These are phyloP conservation scores for Agrotis puta DNA, from an alignment of 2,888 invertebrate genomes.

Conservation along the genomic window DNA sequence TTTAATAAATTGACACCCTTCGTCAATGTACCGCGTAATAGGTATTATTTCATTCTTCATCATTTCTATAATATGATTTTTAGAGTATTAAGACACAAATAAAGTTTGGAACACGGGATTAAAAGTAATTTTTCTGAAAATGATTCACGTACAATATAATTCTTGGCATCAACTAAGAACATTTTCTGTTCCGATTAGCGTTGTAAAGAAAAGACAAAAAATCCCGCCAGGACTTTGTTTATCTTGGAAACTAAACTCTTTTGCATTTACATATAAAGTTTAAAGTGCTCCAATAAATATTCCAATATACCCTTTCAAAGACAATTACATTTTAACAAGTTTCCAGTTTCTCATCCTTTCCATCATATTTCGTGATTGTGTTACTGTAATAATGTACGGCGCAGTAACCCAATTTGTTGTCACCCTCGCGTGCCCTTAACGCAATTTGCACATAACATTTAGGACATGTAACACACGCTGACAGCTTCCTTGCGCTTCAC, in stretches of 20 bases:
- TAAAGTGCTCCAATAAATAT: background rate
- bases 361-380: slow-evolving; percentile 23
- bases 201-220: background rate
- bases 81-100: no score
- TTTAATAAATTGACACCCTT: no score
- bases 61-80: no score
- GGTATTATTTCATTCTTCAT: no score
- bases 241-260: background rate
- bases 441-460: slow-evolving; percentile 33
- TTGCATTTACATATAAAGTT: background rate
- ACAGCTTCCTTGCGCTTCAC: slow-evolving; percentile 12
- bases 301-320: slow-evolving; percentile 1
- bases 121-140: background rate
- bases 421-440: slow-evolving; percentile 19
- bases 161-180: background rate
- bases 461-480: slow-evolving; percentile 28
- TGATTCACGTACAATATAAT: no score
- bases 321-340: slow-evolving; percentile 19
- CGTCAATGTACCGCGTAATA: no score
- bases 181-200: background rate
- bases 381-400: slow-evolving; percentile 36
- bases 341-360: slow-evolving; percentile 4
- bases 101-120: no score
- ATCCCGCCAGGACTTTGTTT: background rate
- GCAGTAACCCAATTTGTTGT: slow-evolving; percentile 25